Percentiles rank a stretch among this genome's conserved stretches.
These are phyloP conservation scores for Drosophila punjabiensis DNA, from an alignment of 1,140 invertebrate species.

Conservation along the genomic window DNA sequence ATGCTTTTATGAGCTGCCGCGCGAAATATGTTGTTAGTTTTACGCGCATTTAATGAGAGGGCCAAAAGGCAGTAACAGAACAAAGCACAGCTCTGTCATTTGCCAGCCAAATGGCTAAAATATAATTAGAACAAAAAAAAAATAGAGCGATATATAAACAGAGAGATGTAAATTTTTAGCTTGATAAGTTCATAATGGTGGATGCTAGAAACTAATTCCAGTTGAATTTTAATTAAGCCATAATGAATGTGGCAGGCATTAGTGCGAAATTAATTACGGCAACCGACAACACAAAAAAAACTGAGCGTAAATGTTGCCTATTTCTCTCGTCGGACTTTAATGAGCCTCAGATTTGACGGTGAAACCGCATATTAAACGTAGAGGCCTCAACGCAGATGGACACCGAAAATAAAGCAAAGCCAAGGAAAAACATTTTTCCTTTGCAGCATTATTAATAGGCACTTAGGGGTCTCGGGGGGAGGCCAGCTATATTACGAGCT, in stretches of 20 bases:
- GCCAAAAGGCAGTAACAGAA: constrained; percentile 14
- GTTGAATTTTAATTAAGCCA: constrained; percentile 67
- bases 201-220: constrained; percentile 36
- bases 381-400: constrained; percentile 49
- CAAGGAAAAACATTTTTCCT: constrained; percentile 51
- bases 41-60: constrained; percentile 74
- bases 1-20: constrained; percentile 39
- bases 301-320: constrained; percentile 35
- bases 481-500: constrained; percentile 65
- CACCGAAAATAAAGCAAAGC: constrained; percentile 79
- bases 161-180: constrained; percentile 13
- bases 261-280: constrained; percentile 69
- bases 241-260: constrained; percentile 66
- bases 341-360: constrained; percentile 75
- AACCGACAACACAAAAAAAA: constrained; percentile 4
- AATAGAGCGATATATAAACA: constrained; percentile 3
- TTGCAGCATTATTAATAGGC: constrained; percentile 79
- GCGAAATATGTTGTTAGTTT: constrained; percentile 67
- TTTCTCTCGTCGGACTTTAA: constrained; percentile 63
- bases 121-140: constrained; percentile 33
- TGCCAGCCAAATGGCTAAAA: constrained; percentile 30
- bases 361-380: constrained; percentile 80
- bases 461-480: constrained; percentile 41
- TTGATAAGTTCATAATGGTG: constrained; percentile 38
- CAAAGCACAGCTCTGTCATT: constrained; percentile 6